phyloP scores from a whole-genome alignment of 2,888 invertebrate genomes.

The Thymelicus lineola region DNA sequence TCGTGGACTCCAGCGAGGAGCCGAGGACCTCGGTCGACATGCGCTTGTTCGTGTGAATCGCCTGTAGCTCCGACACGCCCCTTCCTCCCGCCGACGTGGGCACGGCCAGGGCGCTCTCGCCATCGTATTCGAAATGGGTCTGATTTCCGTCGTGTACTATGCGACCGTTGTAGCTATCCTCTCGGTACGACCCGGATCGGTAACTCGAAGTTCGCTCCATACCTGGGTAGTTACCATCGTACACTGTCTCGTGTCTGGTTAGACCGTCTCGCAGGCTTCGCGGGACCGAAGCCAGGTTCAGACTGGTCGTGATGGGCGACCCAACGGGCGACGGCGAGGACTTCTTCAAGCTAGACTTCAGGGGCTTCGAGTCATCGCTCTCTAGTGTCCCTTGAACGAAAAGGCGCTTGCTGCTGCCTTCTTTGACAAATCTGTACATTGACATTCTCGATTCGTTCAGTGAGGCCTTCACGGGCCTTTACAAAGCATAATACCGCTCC shows the following conservation, averaged over 20 bases:
- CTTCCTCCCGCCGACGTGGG: conserved; percentile 74
- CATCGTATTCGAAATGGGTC: conserved; percentile 81
- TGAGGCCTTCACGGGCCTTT: conserved; percentile 64
- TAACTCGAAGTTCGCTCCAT: conserved; percentile 74
- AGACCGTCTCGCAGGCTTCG: conserved; percentile 82
- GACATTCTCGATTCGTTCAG: conserved; percentile 79
- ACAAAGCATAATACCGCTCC: conserved; percentile 68
- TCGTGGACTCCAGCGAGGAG: conserved; percentile 93
- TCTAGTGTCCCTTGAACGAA: conserved; percentile 91
- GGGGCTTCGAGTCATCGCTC: conserved; percentile 84
- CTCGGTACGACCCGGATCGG: conserved; percentile 72
- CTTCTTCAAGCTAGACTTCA: conserved; percentile 83
- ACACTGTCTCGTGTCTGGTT: conserved; percentile 80
- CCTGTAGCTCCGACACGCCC: conserved; percentile 87
- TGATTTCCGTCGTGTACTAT: conserved; percentile 80
- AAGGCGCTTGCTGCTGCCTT: conserved; percentile 87
- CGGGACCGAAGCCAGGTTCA: conserved; percentile 84
- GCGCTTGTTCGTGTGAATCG: conserved; percentile 92
- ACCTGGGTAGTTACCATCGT: conserved; percentile 79
- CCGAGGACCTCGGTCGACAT: conserved; percentile 94
- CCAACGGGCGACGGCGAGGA: conserved; percentile 79
- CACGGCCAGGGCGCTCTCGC: conserved; percentile 73
- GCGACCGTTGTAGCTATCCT: conserved; percentile 77
- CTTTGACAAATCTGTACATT: conserved; percentile 93
- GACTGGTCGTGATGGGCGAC: conserved; percentile 87